Percentiles rank a stretch among this genome's conserved stretches.
Evolutionary conservation across 2,888 invertebrate genomes (phyloP).

Genomic region (Archips xylosteana): DNA sequence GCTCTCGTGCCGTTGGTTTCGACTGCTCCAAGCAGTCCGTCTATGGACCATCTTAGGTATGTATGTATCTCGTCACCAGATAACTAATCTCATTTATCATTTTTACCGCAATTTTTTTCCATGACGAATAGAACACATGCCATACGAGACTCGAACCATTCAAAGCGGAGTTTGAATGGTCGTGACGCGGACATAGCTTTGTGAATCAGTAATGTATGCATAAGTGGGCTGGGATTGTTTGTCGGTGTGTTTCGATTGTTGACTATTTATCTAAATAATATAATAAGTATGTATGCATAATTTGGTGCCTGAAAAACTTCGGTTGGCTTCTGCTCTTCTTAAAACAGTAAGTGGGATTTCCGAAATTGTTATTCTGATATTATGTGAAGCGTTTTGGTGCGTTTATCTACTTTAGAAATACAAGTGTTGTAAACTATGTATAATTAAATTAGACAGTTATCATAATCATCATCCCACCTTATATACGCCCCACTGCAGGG

Average conservation of each 20-base stretch:
- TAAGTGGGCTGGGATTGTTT: slow-evolving; percentile 47
- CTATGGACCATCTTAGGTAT: too few relatives aligned
- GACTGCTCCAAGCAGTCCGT: too few relatives aligned
- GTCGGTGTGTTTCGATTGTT: slow-evolving; percentile 25
- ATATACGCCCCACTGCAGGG: too few relatives aligned
- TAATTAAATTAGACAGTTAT: too few relatives aligned
- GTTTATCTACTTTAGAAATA: not conserved
- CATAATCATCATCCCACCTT: too few relatives aligned
- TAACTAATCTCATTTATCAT: not conserved
- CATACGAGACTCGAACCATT: not conserved
- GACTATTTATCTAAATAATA: not conserved
- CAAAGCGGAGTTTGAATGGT: slow-evolving; percentile 19
- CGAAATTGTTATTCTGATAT: too few relatives aligned
- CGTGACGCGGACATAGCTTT: slow-evolving; percentile 37
- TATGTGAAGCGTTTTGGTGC: too few relatives aligned
- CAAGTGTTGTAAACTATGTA: too few relatives aligned
- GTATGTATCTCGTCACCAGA: not conserved
- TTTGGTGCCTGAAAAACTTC: too few relatives aligned
- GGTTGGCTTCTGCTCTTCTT: too few relatives aligned
- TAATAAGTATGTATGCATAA: not conserved
- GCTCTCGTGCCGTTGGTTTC: too few relatives aligned
- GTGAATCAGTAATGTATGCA: slow-evolving; percentile 48
- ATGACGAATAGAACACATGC: slow-evolving; percentile 6
- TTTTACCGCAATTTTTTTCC: not conserved
- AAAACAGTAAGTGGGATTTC: too few relatives aligned